These are phyloP conservation scores for Diuraphis noxia DNA, from an alignment of 1,140 invertebrate species.

Conservation along the genomic window DNA sequence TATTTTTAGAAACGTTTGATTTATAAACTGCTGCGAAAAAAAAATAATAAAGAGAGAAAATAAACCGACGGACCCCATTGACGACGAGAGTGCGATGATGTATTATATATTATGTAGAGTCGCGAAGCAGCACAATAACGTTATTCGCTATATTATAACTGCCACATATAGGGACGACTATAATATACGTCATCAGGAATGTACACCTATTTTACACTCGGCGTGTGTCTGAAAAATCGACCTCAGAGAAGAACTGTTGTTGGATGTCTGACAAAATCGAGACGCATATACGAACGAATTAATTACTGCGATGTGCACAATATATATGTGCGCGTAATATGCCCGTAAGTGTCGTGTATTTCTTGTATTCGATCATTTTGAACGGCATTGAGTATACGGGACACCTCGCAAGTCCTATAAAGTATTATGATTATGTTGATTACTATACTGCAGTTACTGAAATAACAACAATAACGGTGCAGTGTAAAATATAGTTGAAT, in stretches of 20 bases:
- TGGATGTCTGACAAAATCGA: constrained; percentile 29
- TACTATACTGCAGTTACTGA: too few relatives aligned
- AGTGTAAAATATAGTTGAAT: too few relatives aligned
- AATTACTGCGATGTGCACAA: background rate
- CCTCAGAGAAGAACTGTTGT: background rate
- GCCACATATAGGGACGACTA: background rate
- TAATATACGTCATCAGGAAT: background rate
- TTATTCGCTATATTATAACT: background rate
- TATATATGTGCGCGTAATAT: background rate
- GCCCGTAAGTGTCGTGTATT: background rate
- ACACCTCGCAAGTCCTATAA: background rate
- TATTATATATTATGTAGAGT: background rate
- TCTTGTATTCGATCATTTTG: background rate
- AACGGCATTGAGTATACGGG: background rate
- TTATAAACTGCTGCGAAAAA: background rate
- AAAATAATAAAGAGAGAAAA: constrained; percentile 7
- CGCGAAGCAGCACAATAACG: background rate
- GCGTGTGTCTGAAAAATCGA: constrained; percentile 7
- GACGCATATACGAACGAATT: background rate
- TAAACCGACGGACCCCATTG: background rate
- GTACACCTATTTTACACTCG: constrained; percentile 11
- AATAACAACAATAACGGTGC: background rate
- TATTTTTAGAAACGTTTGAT: constrained; percentile 44
- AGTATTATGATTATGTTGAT: background rate
- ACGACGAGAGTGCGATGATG: background rate